phyloP scores from a whole-genome alignment of 2,797 vertebrate genomes.

The Notoglanidium macrostoma region DNA sequence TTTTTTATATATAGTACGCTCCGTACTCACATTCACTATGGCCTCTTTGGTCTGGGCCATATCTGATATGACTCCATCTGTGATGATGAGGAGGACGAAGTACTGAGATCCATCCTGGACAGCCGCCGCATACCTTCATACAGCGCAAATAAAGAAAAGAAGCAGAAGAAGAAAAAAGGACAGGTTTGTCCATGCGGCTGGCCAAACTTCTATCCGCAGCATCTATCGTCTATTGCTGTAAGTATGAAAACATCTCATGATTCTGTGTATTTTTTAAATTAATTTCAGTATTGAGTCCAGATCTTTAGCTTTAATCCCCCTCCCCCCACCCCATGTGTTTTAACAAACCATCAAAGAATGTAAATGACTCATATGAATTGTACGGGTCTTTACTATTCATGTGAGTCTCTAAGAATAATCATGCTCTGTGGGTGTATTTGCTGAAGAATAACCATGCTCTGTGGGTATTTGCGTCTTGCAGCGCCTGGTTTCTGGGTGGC shows the following conservation, averaged over 20 bases:
- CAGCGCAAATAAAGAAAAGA: constrained; percentile 9
- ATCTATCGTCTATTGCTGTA: neutral
- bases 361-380: constrained; percentile 14
- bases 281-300: neutral
- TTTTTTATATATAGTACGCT: neutral
- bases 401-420: constrained; percentile 19
- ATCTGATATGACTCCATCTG: constrained; percentile 94
- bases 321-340: neutral
- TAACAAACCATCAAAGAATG: constrained; percentile 5
- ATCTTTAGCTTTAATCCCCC: neutral
- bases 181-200: neutral
- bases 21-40: constrained; percentile 89
- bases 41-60: constrained; percentile 99
- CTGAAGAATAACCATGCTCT: constrained; percentile 35
- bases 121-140: constrained; percentile 81
- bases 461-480: constrained; percentile 2
- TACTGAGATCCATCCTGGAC: constrained; percentile 96
- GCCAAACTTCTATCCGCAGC: neutral
- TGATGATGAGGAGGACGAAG: constrained; percentile 95
- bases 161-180: neutral
- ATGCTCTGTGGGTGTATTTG: constrained; percentile 33
- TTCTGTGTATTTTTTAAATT: constrained; percentile 3
- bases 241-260: neutral
- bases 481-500: constrained; percentile 34
- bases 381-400: neutral